Evolutionary conservation across 1,140 invertebrate genomes (phyloP), one percentile per base, ranked within the genome.

Genomic region (Cydia amplana): DNA sequence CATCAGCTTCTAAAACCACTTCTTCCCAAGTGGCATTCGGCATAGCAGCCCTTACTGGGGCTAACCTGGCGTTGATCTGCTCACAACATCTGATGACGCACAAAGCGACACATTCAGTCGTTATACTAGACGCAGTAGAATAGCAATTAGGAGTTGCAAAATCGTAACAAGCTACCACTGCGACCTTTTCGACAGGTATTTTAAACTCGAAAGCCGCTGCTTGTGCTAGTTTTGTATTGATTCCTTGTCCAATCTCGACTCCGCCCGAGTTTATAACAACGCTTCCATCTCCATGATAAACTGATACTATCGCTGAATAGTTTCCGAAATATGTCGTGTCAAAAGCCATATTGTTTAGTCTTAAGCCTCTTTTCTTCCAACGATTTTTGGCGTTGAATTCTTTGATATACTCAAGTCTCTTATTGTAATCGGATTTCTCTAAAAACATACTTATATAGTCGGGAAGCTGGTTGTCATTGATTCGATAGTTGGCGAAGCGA

Each of bases 261-360:
- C 96, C 96, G 60, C 94, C 95, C 80, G 96, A 95, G 43, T 91
- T 89, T 23, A 96, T 85, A 14, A 94, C 93, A 6, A 96, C 95
- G 1, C 95, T 95, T 46, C 96, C 96, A 88, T 96, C 96, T 0
- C 91, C 83, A 74, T 94, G 94, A 83, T 95, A 95, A 40, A 96
- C 94, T n/a, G 94, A 93, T 0, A 96, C 94, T 5, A 94, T 87
- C 0, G 93, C 93, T 76, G 94, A 93, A 78, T 92, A 95, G 55
- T 94, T 91, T 4, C 94, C 94, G 64, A 86, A 93, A 73, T 87
- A 92, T 12, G 76, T 65, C 0, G 94, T 80, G 0, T 92, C 90
- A 87, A 94, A 96, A 74, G 94, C 92, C 94, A 95, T 94, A 0
- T 94, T 91, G 1, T 93, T 81, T 0, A 96, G 28, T 1, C 93